A percentile compares a stretch with the other conserved stretches of the same genome.
Conservation (phyloP, 2,888 invertebrate genomes). For the Polyommatus iphigenia region DNA sequence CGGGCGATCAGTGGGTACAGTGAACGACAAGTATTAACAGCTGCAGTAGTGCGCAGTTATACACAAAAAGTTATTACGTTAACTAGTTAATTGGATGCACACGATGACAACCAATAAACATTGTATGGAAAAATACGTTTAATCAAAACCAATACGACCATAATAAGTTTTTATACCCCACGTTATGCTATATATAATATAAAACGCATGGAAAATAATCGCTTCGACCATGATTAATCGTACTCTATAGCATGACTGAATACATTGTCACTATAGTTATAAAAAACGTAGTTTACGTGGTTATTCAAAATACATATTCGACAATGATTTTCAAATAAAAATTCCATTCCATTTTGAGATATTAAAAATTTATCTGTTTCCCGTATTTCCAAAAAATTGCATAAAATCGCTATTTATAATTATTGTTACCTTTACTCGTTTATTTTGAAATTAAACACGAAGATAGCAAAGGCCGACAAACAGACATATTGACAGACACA, state of each 20-base stretch:
- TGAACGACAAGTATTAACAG: neutral
- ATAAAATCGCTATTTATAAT: no score
- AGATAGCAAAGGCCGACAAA: no score
- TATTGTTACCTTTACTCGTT: no score
- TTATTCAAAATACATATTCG: neutral
- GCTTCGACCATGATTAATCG: neutral
- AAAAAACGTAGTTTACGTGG: neutral
- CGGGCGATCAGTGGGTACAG: neutral
- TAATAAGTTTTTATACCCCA: neutral
- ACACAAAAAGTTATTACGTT: neutral
- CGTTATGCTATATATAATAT: neutral
- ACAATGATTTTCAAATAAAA: no score
- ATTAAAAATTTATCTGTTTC: no score
- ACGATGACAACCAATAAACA: neutral
- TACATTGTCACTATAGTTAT: neutral
- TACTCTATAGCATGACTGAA: neutral
- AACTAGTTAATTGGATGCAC: neutral
- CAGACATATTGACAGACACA: no score
- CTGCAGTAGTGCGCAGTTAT: neutral
- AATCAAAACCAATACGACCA: constrained; percentile 7
- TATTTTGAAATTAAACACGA: no score
- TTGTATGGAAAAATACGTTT: neutral
- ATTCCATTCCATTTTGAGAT: no score
- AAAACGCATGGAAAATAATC: neutral
- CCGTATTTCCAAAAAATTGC: no score